phyloP scores from a whole-genome alignment of 2,797 vertebrate genomes.

The Corythornis leucogaster region DNA sequence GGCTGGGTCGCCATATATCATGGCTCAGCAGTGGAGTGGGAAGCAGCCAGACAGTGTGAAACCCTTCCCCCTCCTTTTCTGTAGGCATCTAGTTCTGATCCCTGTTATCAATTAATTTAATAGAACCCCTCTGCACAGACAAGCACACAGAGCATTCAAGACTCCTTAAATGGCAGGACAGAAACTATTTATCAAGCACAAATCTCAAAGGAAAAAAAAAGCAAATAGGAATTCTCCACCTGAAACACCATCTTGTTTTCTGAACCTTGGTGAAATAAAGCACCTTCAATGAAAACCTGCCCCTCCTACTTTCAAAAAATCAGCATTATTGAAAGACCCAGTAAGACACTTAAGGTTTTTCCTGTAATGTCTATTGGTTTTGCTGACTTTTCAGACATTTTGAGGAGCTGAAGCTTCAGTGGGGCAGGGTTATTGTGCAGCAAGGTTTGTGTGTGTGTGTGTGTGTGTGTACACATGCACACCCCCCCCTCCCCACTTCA shows the following conservation, averaged over 20 bases:
- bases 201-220: conserved; percentile 70
- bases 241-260: conserved; percentile 36
- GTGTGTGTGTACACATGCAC: background rate
- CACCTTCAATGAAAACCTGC: background rate
- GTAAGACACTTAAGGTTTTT: conserved; percentile 1
- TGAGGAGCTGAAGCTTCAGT: background rate
- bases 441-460: background rate
- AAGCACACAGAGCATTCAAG: conserved; percentile 69
- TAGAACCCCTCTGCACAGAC: conserved; percentile 74
- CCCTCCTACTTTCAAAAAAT: background rate
- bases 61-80: conserved; percentile 69
- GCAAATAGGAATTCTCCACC: conserved; percentile 33
- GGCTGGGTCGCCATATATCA: conserved; percentile 84
- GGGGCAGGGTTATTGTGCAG: background rate
- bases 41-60: conserved; percentile 73
- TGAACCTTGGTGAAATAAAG: background rate
- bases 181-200: conserved; percentile 80
- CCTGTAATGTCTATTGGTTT: conserved; percentile 10
- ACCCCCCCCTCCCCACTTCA: background rate
- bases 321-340: background rate
- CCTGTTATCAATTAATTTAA: conserved; percentile 88
- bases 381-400: background rate
- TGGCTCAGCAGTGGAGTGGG: conserved; percentile 71
- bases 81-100: conserved; percentile 78
- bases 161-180: conserved; percentile 66